phyloP scores from a whole-genome alignment of 2,113 vertebrate species.

The Anarhynchus alexandrinus region DNA sequence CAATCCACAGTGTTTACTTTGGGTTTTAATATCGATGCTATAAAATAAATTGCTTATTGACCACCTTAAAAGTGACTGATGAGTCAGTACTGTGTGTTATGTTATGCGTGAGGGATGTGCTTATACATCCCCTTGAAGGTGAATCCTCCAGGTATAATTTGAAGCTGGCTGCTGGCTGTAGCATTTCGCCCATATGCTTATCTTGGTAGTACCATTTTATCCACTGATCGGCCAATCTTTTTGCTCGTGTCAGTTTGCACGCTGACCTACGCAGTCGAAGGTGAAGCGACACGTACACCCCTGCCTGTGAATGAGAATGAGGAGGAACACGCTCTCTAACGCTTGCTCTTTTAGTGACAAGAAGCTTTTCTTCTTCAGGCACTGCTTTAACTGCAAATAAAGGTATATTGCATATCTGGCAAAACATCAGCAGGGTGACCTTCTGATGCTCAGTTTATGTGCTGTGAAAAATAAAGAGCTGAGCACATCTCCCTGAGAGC shows the following conservation, averaged over 20 bases:
- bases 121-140: background rate
- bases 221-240: background rate
- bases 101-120: background rate
- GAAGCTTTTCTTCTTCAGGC: slow-evolving; percentile 3
- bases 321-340: background rate
- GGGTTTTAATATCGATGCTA: background rate
- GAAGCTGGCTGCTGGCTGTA: background rate
- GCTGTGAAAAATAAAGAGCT: slow-evolving; percentile 12
- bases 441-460: background rate
- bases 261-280: background rate
- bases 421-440: slow-evolving; percentile 26
- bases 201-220: background rate
- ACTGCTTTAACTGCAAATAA: background rate
- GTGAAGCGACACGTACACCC: background rate
- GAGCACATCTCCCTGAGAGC: background rate
- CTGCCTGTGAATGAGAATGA: background rate
- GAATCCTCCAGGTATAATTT: background rate
- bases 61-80: background rate
- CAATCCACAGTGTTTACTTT: background rate
- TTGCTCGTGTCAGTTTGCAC: background rate
- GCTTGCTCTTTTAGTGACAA: background rate
- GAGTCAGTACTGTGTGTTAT: background rate
- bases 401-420: slow-evolving; percentile 23
- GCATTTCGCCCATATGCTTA: background rate
- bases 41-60: slow-evolving; percentile 50